Evolutionary conservation across 1,140 invertebrate genomes (phyloP).

Genomic region (Lucilia cuprina): DNA sequence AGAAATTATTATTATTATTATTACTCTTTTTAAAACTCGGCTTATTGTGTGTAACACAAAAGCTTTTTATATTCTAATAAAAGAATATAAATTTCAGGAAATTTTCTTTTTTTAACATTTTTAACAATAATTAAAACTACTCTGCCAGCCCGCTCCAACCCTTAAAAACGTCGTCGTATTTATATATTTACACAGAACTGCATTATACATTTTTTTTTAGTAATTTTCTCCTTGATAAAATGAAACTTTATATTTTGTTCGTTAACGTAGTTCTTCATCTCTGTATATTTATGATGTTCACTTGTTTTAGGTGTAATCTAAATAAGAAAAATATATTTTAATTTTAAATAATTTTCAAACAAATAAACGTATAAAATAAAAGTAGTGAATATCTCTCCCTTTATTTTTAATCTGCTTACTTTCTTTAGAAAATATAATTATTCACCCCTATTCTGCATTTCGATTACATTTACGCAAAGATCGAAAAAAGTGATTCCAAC

Average conservation of each 20-base stretch:
- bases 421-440: too few species aligned
- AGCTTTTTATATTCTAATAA: too few species aligned
- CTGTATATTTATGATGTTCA: slow-evolving; percentile 31
- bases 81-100: too few species aligned
- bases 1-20: too few species aligned
- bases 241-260: not conserved
- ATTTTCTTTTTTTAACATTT: too few species aligned
- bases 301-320: slow-evolving; percentile 33
- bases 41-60: too few species aligned
- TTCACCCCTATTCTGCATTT: not conserved
- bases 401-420: not conserved
- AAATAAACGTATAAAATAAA: slow-evolving; percentile 27
- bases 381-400: not conserved
- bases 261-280: slow-evolving; percentile 22
- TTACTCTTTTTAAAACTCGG: too few species aligned
- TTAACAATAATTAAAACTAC: not conserved
- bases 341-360: slow-evolving; percentile 29
- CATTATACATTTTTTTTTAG: not conserved
- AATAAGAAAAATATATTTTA: slow-evolving; percentile 32
- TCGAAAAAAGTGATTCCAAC: too few species aligned
- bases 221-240: not conserved
- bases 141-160: not conserved
- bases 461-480: too few species aligned
- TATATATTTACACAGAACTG: not conserved
- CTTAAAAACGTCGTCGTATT: not conserved